phyloP scores from a whole-genome alignment of 2,797 vertebrate species.

The Ataeniobius toweri region DNA sequence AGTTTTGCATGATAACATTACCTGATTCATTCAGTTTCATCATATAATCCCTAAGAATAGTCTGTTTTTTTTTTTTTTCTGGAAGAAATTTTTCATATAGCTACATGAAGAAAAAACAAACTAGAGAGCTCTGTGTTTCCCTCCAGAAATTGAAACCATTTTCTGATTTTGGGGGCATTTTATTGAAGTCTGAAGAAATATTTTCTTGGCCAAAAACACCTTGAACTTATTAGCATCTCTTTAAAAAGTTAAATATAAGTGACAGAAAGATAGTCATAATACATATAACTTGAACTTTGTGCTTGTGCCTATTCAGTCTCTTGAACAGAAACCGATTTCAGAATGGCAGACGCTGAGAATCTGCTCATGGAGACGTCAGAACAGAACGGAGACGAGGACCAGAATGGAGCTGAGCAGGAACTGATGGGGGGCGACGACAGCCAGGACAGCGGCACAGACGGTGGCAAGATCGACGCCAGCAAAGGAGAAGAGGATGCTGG shows the following conservation, averaged over 20 bases:
- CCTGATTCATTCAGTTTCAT: neutral
- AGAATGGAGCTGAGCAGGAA: conserved; percentile 74
- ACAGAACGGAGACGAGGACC: conserved; percentile 80
- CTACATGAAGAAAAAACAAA: neutral
- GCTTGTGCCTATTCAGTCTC: conserved; percentile 23
- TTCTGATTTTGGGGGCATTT: neutral
- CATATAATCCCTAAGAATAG: neutral
- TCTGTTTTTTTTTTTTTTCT: neutral
- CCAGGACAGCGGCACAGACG: conserved; percentile 79
- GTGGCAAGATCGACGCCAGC: conserved; percentile 93
- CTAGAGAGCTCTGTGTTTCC: neutral
- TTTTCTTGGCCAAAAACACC: neutral
- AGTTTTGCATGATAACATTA: neutral
- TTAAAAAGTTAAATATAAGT: neutral
- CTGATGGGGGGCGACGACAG: conserved; percentile 55
- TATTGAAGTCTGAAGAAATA: neutral
- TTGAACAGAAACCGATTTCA: conserved; percentile 46
- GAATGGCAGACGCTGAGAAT: conserved; percentile 82
- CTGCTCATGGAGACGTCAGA: conserved; percentile 85
- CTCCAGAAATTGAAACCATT: neutral
- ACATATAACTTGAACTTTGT: neutral
- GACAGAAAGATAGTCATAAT: neutral
- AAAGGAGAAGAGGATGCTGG: conserved; percentile 95
- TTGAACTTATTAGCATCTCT: neutral
- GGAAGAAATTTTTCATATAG: neutral